A percentile compares a stretch with the other conserved stretches of the same genome.
Evolutionary conservation across 2,888 invertebrate species (phyloP).

Genomic region (Autographa pulchrina): DNA sequence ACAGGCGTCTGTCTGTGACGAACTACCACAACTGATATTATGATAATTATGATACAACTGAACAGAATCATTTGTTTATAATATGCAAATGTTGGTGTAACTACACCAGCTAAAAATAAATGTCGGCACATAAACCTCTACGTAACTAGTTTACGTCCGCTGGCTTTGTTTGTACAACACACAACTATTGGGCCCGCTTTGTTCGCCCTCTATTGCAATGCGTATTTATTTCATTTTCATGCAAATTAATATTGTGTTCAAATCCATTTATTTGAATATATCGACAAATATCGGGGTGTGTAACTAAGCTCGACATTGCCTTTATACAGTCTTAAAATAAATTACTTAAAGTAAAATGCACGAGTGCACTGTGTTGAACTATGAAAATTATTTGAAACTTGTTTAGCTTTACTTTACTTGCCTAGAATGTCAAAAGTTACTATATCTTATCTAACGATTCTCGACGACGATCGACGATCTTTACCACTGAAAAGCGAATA

Average conservation of each 20-base stretch:
- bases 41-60: too few species aligned
- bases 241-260: constrained; percentile 37
- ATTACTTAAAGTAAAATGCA: too few species aligned
- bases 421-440: too few species aligned
- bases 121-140: neutral
- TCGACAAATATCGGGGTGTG: constrained; percentile 16
- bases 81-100: neutral
- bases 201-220: constrained; percentile 22
- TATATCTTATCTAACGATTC: too few species aligned
- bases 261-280: constrained; percentile 28
- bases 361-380: too few species aligned
- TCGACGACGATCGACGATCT: too few species aligned
- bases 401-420: too few species aligned
- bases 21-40: neutral
- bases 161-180: constrained; percentile 23
- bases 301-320: constrained; percentile 20
- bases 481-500: too few species aligned
- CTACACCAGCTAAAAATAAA: constrained; percentile 1
- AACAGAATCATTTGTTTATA: neutral
- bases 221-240: constrained; percentile 32
- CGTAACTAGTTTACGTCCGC: neutral
- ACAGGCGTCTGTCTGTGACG: too few species aligned
- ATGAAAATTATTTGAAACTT: too few species aligned
- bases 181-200: constrained; percentile 27
- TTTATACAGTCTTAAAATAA: neutral